Evolutionary conservation across 2,888 invertebrate genomes (phyloP), one percentile per base, ranked within the genome.

Genomic region (Acronicta leporina): DNA sequence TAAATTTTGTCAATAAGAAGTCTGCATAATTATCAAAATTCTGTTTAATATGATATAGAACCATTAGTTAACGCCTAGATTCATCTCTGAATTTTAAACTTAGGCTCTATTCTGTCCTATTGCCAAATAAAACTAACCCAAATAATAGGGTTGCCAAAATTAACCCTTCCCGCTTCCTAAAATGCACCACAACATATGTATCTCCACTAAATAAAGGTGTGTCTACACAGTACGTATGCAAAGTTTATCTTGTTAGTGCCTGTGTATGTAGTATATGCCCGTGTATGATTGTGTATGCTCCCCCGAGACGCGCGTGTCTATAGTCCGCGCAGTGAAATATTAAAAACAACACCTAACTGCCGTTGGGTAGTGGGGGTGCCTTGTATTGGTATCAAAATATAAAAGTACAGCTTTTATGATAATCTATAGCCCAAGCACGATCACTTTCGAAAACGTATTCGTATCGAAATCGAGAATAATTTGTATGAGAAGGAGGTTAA

Each of bases 271-370:
- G 47, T 64, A 43, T 61, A 56, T 56, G 63, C 49, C 27, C 8
- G 53, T 65, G 77, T 77, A 80, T 86, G 83, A 83, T 84, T 85
- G 80, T 76, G 67, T 68, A 59, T 76, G 79, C 83, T 91, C 91
- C 91, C 91, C 82, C 75, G 90, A 89, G 92, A 89, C 87, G 74
- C 86, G 86, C 87, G 89, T 88, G 88, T 78, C 83, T 77, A 58
- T 51, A 59, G 75, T 60, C 64, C 42, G 64, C 75, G 76, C 80
- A 63, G 57, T 87, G 84, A 84, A 90, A 89, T 89, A 90, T 91
- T 90, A 90, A 91, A 88, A 88, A 86, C 82, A 84, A 85, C 82
- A 83, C 80, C 80, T 80, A 76, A 68, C 80, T 67, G 68, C 75
- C 73, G 61, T 59, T 63, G 62, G 59, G 62, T 77, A 76, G 65